These are phyloP conservation scores for Tanypteryx hageni DNA, from an alignment of 2,888 invertebrate genomes.

Conservation along the genomic window DNA sequence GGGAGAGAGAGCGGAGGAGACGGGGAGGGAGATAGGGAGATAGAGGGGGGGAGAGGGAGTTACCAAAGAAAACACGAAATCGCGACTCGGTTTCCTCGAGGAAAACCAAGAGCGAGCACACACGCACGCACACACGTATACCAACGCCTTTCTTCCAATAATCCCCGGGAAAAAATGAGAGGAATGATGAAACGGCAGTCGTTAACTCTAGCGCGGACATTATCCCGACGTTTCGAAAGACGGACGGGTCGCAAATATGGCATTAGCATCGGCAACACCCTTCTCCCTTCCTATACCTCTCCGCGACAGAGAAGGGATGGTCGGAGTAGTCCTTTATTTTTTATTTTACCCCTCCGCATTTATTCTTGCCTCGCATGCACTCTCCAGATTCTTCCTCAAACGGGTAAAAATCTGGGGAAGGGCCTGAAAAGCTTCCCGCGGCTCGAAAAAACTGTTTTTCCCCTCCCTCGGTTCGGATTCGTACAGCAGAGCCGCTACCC, in stretches of 20 bases:
- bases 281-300: not conserved
- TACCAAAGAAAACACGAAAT: slow-evolving; percentile 38
- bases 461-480: slow-evolving; percentile 20
- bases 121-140: slow-evolving; percentile 27
- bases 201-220: not conserved
- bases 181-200: slow-evolving; percentile 4
- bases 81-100: not conserved
- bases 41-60: not conserved
- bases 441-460: not conserved
- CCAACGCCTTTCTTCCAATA: slow-evolving; percentile 29
- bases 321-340: not conserved
- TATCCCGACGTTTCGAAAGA: not conserved
- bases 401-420: not conserved
- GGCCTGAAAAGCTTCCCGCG: not conserved
- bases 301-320: not conserved
- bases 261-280: not conserved
- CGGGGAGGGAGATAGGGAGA: not conserved
- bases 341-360: not conserved
- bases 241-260: slow-evolving; percentile 37
- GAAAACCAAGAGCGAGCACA: slow-evolving; percentile 18
- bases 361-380: not conserved
- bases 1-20: not conserved
- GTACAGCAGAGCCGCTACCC: slow-evolving; percentile 40
- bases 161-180: slow-evolving; percentile 51
- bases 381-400: not conserved